Conservation (phyloP, 2,113 vertebrate genomes). For the Tauraco erythrolophus region DNA sequence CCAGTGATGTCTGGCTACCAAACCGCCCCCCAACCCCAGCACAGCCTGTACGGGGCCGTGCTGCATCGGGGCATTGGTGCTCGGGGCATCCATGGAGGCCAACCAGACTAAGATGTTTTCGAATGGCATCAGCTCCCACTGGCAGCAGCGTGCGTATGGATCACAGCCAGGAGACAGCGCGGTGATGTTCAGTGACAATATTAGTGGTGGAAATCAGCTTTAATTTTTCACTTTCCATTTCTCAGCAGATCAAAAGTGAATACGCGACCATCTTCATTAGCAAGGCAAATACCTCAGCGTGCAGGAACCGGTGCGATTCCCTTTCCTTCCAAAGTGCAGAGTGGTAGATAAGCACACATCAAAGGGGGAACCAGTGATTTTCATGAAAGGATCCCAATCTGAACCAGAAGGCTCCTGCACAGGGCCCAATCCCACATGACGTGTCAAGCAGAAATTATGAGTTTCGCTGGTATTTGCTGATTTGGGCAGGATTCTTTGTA, state of each 20-base stretch:
- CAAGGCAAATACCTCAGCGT: background rate
- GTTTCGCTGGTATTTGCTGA: background rate
- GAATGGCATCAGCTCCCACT: background rate
- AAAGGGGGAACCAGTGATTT: background rate
- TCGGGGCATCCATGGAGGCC: background rate
- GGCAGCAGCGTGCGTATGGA: slow-evolving; percentile 1
- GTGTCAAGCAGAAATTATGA: background rate
- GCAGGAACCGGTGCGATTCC: background rate
- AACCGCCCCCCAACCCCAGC: no score
- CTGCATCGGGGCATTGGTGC: background rate
- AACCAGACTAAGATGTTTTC: slow-evolving; percentile 1
- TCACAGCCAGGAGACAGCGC: slow-evolving; percentile 24
- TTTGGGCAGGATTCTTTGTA: background rate
- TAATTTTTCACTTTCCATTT: slow-evolving; percentile 63
- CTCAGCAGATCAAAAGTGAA: slow-evolving; percentile 28
- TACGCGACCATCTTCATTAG: slow-evolving; percentile 37
- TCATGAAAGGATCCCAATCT: background rate
- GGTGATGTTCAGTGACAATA: slow-evolving; percentile 36
- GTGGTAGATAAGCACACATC: background rate
- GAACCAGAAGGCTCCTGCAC: background rate
- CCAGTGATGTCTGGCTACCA: no score
- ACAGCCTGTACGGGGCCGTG: background rate
- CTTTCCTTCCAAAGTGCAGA: background rate
- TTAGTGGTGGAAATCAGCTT: slow-evolving; percentile 67
- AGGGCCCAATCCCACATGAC: background rate